These are phyloP conservation scores for Cyprinus carpio DNA, from an alignment of 2,113 vertebrate genomes.

Conservation along the genomic window DNA sequence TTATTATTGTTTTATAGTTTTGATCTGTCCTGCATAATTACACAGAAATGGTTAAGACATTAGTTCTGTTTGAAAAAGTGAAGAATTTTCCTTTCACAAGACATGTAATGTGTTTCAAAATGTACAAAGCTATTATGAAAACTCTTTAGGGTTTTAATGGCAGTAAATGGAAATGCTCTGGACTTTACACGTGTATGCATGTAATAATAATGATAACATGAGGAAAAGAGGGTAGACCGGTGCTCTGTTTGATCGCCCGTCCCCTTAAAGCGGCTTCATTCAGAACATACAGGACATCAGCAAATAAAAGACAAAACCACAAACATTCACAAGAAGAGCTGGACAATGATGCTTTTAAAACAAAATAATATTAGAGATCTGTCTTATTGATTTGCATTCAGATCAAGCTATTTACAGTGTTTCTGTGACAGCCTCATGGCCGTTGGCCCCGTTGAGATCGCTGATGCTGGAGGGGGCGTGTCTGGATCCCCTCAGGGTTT, in stretches of 20 bases:
- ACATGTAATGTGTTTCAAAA: not conserved
- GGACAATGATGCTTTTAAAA: not conserved
- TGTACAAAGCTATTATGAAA: not conserved
- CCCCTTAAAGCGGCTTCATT: not conserved
- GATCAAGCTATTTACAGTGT: no score
- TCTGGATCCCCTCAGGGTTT: not conserved
- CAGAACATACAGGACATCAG: not conserved
- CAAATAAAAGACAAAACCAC: constrained; percentile 11
- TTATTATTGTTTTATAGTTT: no score
- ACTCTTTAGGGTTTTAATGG: not conserved
- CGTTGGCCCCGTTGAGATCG: no score
- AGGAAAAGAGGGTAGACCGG: not conserved
- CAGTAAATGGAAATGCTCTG: not conserved
- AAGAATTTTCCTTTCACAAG: not conserved
- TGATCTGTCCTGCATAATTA: not conserved
- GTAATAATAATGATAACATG: not conserved
- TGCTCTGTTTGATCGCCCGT: not conserved
- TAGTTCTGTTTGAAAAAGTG: not conserved
- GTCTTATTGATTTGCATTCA: no score
- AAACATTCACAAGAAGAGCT: not conserved
- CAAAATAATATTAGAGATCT: no score
- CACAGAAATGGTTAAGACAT: not conserved
- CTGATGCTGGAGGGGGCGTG: not conserved
- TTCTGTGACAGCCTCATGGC: no score
- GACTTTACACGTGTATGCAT: not conserved